Conservation (phyloP, 2,113 vertebrate genomes). For the Vidua macroura region DNA sequence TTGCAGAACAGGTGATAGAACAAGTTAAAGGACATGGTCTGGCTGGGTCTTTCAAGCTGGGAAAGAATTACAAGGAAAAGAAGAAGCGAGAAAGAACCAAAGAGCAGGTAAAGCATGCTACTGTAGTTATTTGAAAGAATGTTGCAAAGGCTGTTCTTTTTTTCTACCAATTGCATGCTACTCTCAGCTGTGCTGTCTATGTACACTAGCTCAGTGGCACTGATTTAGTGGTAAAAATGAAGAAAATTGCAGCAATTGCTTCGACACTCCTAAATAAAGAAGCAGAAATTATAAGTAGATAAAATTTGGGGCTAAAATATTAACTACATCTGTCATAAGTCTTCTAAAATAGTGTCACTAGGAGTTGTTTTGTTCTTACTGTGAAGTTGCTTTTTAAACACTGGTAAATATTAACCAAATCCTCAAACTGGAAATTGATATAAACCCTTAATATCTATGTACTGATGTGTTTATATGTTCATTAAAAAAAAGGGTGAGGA, state of each 20-base stretch:
- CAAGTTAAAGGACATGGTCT: slow-evolving; percentile 94
- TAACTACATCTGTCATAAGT: not conserved
- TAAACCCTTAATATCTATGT: not conserved
- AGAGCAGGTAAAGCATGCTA: slow-evolving; percentile 77
- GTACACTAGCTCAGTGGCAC: not conserved
- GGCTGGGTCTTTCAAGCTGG: slow-evolving; percentile 91
- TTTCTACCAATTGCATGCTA: not conserved
- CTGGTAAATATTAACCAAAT: not conserved
- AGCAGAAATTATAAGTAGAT: not conserved
- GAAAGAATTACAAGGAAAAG: slow-evolving; percentile 92
- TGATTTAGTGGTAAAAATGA: not conserved
- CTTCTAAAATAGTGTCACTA: not conserved
- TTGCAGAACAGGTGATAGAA: slow-evolving; percentile 85
- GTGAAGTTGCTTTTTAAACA: not conserved
- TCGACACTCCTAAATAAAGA: not conserved
- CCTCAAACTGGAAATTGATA: not conserved
- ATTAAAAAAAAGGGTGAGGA: not conserved
- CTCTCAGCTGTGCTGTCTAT: not conserved
- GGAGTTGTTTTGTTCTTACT: not conserved
- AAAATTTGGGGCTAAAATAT: not conserved
- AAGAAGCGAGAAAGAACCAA: slow-evolving; percentile 74
- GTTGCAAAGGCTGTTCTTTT: not conserved
- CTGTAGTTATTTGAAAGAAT: not conserved
- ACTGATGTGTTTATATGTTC: not conserved
- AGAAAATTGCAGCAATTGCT: not conserved